Evolutionary conservation across 2,113 vertebrate genomes (phyloP), one percentile per base, ranked within the genome.

Genomic region (Chlorodrepanis virens): DNA sequence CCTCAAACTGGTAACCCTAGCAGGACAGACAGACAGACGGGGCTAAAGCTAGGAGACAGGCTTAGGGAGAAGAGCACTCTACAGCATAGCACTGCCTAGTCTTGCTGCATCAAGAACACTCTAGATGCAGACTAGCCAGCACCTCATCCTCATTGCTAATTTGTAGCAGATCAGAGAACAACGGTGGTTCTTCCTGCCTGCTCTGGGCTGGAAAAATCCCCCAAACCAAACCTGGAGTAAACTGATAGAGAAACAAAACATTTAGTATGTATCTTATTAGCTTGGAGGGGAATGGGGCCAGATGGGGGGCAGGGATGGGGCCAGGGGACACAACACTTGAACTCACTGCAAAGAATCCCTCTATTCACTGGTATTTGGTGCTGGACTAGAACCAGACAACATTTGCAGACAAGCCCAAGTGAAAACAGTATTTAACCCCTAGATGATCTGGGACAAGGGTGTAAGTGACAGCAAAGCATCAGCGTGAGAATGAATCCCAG

Each of bases 1-100:
- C 98, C 95, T 99, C 99, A 95, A 99, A 99, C 93, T 99, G 98
- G 97, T 99, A 99, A 6, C 99, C 99, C 99, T 99, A 65, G 11
- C 33, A 93, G 42, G 49, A 40, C 80, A 79, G 45, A 39, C 57
- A 80, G 68, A 45, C 8, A 60, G 8, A 39, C 18, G 33, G 20
- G 47, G 21, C 24, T 79, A 79, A 52, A 20, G n/a, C 25, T 14
- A 40, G 19, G 11, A 74, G 50, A 71, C 23, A 45, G 14, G 17
- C 49, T 81, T 21, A n/a, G 12, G 17, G 25, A 90, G 44, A 76
- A 71, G 47, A 71, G 35, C 24, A 56, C 28, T 39, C 33, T 56
- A 22, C 47, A 59, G 21, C 17, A 22, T 47, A 53, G 25, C 9
- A 64, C 23, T 20, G 13, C 25, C 65, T 27, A 42, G 23, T 18